Evolutionary conservation across 2,113 vertebrate genomes (phyloP), one percentile per base, ranked within the genome.

Genomic region (Tor tambroides): DNA sequence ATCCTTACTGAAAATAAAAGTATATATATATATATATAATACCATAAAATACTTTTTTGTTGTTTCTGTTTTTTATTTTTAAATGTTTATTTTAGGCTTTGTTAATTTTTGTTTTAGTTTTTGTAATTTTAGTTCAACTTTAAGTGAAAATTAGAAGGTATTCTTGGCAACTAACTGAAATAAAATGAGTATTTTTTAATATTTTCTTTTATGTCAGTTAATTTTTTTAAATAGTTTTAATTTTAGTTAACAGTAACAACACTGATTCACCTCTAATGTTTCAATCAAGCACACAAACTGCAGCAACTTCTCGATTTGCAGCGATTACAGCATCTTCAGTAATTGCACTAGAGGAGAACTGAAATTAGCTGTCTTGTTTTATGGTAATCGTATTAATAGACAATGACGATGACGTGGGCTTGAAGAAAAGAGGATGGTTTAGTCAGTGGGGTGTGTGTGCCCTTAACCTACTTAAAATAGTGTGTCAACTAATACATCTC

Each of bases 381-480:
- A 30, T 46, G 46, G 15, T 78, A 32, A 78, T 32, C n/a, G 5
- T 54, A 54, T 78, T 51, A 54, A 78, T 51, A 78, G 76, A 32
- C 43, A 11, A 30, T 51, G 26, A 10, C 1, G 28, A 19, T 54
- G 76, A 54, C 28, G 49, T 30, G 49, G 28, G 17, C 76, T 54
- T 78, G 38, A 81, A 74, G 74, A 30, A 11, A 38, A 74, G 15
- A 6, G 28, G 72, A 6, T 32, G 61, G 75, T 79, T 87, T 87
- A 74, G 82, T 84, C 61, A 32, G 71, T 30, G 32, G 69, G n/a
- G 54, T 54, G 80, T 28, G 21, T 46, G 49, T 86, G 91, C 88
- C 93, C 94, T 94, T 92, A 92, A 94, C 93, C 94, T 91, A 94
- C 92, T 95, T 94, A 90, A 79, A 91, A 86, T 91, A 91, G 89